Evolutionary conservation across 2,797 vertebrate genomes (phyloP), one percentile per base, ranked within the genome.

Genomic region (Babyrousa celebensis): DNA sequence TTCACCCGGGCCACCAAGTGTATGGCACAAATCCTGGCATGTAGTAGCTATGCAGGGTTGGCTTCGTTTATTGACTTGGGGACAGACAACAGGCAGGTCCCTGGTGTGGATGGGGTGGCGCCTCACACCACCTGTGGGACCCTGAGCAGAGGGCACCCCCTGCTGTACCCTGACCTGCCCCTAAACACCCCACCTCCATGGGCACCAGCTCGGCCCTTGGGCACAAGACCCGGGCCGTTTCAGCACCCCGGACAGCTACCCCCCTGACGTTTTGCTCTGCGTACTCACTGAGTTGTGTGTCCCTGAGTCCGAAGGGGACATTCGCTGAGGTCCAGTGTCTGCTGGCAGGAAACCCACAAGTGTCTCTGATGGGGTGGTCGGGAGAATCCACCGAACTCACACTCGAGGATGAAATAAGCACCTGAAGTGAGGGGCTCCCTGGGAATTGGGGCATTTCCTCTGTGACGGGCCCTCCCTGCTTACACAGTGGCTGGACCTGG

Each of bases 121-220:
- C 3, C 15, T 74, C 52, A 48, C 14, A n/a, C 27, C 36, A 17
- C n/a, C 20, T 21, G 7, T 29, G 54, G 60, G n/a, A 18, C 43
- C 62, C 48, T 9, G 1, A 29, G 29, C 75, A 27, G 56, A 21
- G 18, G 21, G 15, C 20, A 1, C 17, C 70, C 58, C 36, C 23
- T 10, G 20, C 82, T 54, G 52, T n/a, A 36, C 10, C 15, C 40
- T 9, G 8, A 3, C 48, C 32, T 68, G n/a, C 36, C 62, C 17
- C 32, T 5, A 3, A 54, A 25, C 17, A 27, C 0, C 0, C 36
- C 32, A 0, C 0, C 36, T 36, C 12, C 5, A 0, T 10, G 5
- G 48, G 23, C 12, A 3, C 54, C 5, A 16, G 9, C 32, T 4
- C 6, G 1, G 21, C 12, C 12, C 20, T 29, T 63, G 21, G 27